A percentile compares a stretch with the other conserved stretches of the same genome.
These are phyloP conservation scores for Empidonax traillii DNA, from an alignment of 2,113 vertebrate genomes.

Conservation along the genomic window DNA sequence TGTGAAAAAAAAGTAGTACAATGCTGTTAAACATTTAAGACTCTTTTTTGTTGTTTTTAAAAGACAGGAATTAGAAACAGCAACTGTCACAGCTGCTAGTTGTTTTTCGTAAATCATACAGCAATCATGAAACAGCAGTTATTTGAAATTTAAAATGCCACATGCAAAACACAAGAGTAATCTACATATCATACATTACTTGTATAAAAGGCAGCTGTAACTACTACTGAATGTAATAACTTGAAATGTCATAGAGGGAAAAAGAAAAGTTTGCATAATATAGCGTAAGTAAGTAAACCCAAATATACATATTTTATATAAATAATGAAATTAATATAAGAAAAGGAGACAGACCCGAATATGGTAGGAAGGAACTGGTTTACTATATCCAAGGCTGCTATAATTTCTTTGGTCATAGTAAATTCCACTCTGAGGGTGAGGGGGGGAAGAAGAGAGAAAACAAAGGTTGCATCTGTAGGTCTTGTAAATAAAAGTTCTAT, in stretches of 20 bases:
- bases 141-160: not conserved
- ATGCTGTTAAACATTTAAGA: not conserved
- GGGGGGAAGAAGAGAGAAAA: not conserved
- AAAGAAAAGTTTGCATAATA: not conserved
- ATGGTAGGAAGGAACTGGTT: conserved; percentile 70
- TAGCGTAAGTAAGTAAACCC: not conserved
- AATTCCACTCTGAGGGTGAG: conserved; percentile 83
- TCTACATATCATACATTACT: not conserved
- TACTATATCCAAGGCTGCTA: conserved; percentile 87
- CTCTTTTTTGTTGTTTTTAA: not conserved
- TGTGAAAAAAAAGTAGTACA: not conserved
- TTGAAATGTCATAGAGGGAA: not conserved
- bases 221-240: not conserved
- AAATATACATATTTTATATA: not conserved
- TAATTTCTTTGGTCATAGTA: conserved; percentile 94
- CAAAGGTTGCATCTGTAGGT: not conserved
- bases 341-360: conserved; percentile 73
- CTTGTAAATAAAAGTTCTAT: not conserved
- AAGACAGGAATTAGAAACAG: not conserved
- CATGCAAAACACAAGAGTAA: not conserved
- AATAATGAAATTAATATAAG: not conserved
- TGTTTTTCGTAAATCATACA: not conserved
- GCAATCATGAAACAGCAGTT: not conserved
- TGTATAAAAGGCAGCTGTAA: not conserved
- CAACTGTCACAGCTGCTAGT: not conserved